A percentile compares a stretch with the other conserved stretches of the same genome.
These are phyloP conservation scores for Deilephila elpenor DNA, from an alignment of 2,888 invertebrate species.

Conservation along the genomic window DNA sequence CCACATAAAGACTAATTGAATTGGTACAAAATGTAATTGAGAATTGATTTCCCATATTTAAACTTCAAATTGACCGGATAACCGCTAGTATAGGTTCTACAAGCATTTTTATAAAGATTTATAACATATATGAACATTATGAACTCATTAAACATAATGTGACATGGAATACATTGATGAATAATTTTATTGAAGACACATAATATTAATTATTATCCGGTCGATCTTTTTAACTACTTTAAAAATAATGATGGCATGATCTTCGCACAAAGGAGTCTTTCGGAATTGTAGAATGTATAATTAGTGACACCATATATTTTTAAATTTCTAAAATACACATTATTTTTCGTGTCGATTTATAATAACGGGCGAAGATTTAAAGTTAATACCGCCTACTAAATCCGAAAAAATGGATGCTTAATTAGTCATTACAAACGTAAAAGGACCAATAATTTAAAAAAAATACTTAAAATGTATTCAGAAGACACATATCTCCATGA, in stretches of 20 bases:
- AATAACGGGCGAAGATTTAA: background rate
- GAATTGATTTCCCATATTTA: background rate
- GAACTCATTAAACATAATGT: too few species aligned
- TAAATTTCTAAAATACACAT: background rate
- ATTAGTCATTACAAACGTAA: conserved; percentile 15
- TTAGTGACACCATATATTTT: background rate
- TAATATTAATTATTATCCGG: too few species aligned
- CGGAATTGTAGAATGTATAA: background rate
- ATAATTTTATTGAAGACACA: too few species aligned
- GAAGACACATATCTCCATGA: conserved; percentile 12
- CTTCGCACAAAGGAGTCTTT: conserved; percentile 1
- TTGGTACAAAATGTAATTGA: conserved; percentile 15
- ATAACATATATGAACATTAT: background rate
- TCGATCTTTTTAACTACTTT: background rate
- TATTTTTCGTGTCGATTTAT: background rate
- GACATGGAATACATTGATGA: too few species aligned
- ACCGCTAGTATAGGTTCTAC: background rate
- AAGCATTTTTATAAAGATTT: background rate
- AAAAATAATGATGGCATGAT: background rate
- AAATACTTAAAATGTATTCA: conserved; percentile 10
- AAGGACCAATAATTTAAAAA: conserved; percentile 8
- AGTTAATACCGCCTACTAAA: conserved; percentile 4
- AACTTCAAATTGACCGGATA: background rate
- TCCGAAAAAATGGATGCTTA: background rate
- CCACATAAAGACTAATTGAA: conserved; percentile 26